Percentiles rank a stretch among this genome's conserved stretches.
These are phyloP conservation scores for Priocnemis perturbator DNA, from an alignment of 2,888 invertebrate species.

Conservation along the genomic window DNA sequence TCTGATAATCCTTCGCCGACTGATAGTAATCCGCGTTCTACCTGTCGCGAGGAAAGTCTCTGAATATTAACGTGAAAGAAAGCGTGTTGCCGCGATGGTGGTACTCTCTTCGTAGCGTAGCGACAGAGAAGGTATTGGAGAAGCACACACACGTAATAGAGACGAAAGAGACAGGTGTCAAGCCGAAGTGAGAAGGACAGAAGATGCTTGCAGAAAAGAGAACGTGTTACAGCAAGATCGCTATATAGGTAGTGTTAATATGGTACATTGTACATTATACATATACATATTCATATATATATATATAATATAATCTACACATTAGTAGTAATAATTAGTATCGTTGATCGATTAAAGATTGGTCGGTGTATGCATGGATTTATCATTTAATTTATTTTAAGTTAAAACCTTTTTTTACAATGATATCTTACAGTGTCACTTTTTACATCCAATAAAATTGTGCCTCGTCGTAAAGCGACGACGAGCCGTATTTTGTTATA, in stretches of 20 bases:
- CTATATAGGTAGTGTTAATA: slow-evolving; percentile 6
- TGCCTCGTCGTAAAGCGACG: slow-evolving; percentile 45
- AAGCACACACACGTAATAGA: no score
- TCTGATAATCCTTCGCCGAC: neutral
- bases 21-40: neutral
- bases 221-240: neutral
- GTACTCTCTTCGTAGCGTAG: no score
- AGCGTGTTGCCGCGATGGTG: neutral
- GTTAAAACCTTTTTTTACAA: slow-evolving; percentile 75
- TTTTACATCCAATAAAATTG: slow-evolving; percentile 57
- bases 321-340: slow-evolving; percentile 21
- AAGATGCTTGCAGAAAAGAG: slow-evolving; percentile 6
- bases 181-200: neutral
- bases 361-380: slow-evolving; percentile 64
- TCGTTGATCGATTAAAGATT: slow-evolving; percentile 41
- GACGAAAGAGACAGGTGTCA: no score
- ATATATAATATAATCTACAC: slow-evolving; percentile 2
- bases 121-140: no score
- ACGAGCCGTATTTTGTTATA: slow-evolving; percentile 9
- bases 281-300: slow-evolving; percentile 8
- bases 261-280: slow-evolving; percentile 4
- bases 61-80: neutral
- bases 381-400: slow-evolving; percentile 76
- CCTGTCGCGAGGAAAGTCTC: neutral
- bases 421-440: slow-evolving; percentile 73